Evolutionary conservation across 1,140 invertebrate genomes (phyloP), one percentile per base, ranked within the genome.

Genomic region (Drosophila melanica): DNA sequence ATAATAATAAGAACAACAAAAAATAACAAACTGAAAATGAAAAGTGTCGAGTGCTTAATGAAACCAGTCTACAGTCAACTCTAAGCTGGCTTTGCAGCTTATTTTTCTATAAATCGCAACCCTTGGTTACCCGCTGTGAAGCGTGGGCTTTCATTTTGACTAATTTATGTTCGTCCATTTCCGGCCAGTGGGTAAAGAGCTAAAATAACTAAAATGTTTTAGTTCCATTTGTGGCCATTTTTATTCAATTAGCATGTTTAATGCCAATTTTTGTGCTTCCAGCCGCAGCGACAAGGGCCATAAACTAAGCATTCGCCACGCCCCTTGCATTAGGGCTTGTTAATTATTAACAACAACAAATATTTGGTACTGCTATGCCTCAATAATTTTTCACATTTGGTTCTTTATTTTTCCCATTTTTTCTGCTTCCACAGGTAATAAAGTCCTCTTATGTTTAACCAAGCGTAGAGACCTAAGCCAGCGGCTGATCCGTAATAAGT

Each of bases 331-430:
- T 12, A 8, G 30, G 73, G 20, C 60, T 75, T 69, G 57, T 81
- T 81, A 86, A 87, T 87, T 78, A 86, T 86, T 81, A 80, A 85
- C 81, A 80, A 77, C 60, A 84, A 84, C 69, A 68, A 72, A 44
- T 66, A 69, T 77, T 65, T 42, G 37, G 18, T 5, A 20, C 63
- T 41, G 42, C 8, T 37, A 53, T 39, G 63, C 14, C 45, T 37
- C 54, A 47, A 63, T 73, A 78, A 67, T 67, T 79, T 79, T 75
- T 37, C 37, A 41, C 30, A 37, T 51, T 77, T 54, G 44, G 44
- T n/a, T 12, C n/a, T 2, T 44, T 45, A 76, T 65, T 48, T 65
- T 62, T 44, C 39, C 45, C 45, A 41, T 78, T 63, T 57, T 68
- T 64, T 42, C 50, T 35, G 57, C 47, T 45, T 67, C 57, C 47